Percentiles rank a stretch among this genome's conserved stretches.
Conservation (phyloP, 2,113 vertebrate genomes). For the Chiloscyllium plagiosum region DNA sequence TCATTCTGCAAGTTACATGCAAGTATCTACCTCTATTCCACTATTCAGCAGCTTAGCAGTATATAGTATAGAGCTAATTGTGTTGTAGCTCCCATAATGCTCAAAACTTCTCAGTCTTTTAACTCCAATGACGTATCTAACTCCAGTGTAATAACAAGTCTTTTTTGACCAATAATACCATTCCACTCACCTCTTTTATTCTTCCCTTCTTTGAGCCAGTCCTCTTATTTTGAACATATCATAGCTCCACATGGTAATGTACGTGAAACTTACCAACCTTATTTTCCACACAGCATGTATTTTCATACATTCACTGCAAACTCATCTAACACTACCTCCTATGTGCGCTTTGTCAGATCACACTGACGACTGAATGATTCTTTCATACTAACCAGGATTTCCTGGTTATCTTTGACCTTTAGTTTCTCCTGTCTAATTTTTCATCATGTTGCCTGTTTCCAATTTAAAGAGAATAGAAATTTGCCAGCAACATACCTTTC, state of each 20-base stretch:
- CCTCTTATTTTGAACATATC: not conserved
- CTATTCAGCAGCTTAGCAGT: not conserved
- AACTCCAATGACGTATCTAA: too few species aligned
- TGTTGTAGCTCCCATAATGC: not conserved
- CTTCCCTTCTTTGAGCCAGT: not conserved
- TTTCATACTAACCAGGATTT: not conserved
- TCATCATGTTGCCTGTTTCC: not conserved
- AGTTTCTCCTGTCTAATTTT: not conserved
- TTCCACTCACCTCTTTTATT: not conserved
- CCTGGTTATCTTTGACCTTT: not conserved
- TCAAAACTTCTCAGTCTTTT: not conserved
- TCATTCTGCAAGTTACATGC: not conserved
- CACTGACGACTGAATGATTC: not conserved
- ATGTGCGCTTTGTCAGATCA: not conserved
- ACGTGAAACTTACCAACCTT: not conserved
- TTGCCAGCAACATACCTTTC: slow-evolving; percentile 54
- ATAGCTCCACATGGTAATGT: not conserved
- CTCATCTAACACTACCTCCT: not conserved
- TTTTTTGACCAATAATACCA: not conserved
- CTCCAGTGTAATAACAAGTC: not conserved
- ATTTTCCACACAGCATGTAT: not conserved
- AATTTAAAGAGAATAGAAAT: too few species aligned
- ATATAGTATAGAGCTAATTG: not conserved
- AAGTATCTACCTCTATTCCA: not conserved
- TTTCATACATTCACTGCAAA: not conserved